Base-by-base conservation (phyloP, 2,113 vertebrate species). In the Guaruba guarouba region DNA sequence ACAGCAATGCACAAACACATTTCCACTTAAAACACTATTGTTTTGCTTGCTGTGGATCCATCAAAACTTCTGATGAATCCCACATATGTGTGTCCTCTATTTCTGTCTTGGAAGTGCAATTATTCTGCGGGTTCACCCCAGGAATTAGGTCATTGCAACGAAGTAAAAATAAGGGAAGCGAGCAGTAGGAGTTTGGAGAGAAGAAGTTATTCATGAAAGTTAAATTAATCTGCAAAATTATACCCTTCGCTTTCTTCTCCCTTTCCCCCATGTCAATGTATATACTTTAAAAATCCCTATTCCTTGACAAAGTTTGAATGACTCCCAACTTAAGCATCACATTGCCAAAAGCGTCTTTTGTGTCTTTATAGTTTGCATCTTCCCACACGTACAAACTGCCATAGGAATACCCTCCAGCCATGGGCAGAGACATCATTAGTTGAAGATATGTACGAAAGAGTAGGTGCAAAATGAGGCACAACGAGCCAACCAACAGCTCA, bases 341-440 rank as follows among this genome's bases (percentile, higher is more conserved):
- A 29, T 28, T 86, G 86, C 84, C 67, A 91, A 82, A 92, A 90
- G 46, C 33, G 43, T 86, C 61, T 78, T 91, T 94, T 54, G 55
- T 62, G 96, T 80, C 71, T 77, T 77, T 73, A 70, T 41, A 81
- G 44, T 91, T 95, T 91, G 70, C 46, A 63, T 90, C 70, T 84
- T 59, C 92, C 85, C 81, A 61, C 64, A 91, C 6, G 4, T 41
- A 39, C 82, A 27, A 67, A 86, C 51, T 0, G 10, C 52, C 92
- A 25, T 33, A n/a, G 41, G 43, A 83, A 57, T 31, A 39, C 44
- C 91, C 92, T 90, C 41, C 35, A 54, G 94, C 76, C 82, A 48
- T 13, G 20, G 74, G 87, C 88, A 67, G 66, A 74, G 70, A 33
- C 67, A 52, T 49, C 68, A 48, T 19, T 19, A 35, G 67, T 1